These are phyloP conservation scores for Eutolmus rufibarbis DNA, from an alignment of 2,888 invertebrate genomes.

Conservation along the genomic window DNA sequence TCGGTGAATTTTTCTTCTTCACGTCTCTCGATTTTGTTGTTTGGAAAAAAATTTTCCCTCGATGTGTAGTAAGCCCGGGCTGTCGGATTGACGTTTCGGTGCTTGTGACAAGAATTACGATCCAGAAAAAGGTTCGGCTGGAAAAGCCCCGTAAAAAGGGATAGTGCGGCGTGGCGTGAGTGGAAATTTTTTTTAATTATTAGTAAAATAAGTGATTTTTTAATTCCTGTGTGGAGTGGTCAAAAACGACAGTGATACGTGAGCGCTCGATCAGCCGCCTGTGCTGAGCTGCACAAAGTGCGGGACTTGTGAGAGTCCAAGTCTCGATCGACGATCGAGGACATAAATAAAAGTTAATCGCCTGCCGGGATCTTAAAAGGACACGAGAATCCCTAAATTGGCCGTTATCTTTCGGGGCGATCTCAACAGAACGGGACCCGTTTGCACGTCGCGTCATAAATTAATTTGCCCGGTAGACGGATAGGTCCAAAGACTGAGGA, in stretches of 20 bases:
- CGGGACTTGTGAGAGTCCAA: neutral
- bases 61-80: neutral
- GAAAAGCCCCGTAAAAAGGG: neutral
- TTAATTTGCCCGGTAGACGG: conserved; percentile 14
- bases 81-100: conserved; percentile 23
- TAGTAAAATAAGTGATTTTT: neutral
- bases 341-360: conserved; percentile 49
- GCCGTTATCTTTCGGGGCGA: conserved; percentile 49
- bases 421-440: neutral
- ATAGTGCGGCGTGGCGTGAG: neutral
- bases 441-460: conserved; percentile 6
- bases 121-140: neutral
- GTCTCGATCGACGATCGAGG: neutral
- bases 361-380: conserved; percentile 49
- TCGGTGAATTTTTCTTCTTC: conserved; percentile 5
- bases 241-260: neutral
- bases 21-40: conserved; percentile 5
- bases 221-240: neutral
- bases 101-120: neutral
- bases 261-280: neutral
- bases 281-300: neutral
- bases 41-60: neutral
- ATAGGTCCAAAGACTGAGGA: neutral
- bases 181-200: neutral
- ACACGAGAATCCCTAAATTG: conserved; percentile 52